These are phyloP conservation scores for Eumacrocentrus americanus DNA, from an alignment of 2,888 invertebrate genomes.

Conservation along the genomic window DNA sequence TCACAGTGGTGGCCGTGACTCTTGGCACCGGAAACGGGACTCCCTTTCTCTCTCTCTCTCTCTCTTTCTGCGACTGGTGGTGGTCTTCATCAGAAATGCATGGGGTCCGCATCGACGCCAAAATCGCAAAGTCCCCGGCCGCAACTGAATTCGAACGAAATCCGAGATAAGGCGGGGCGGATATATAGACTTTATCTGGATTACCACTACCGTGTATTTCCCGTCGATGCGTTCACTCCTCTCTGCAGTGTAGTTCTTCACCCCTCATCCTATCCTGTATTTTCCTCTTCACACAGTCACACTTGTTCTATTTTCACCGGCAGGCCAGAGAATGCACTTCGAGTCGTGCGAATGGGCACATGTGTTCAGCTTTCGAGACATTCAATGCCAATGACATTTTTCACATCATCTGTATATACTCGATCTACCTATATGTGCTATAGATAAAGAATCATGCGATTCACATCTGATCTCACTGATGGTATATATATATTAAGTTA, in stretches of 20 bases:
- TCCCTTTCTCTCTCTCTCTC: too few relatives aligned
- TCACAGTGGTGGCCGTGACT: slow-evolving; percentile 8
- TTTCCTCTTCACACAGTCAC: not conserved
- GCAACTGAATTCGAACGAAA: slow-evolving; percentile 21
- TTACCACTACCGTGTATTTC: slow-evolving; percentile 42
- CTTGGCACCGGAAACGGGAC: slow-evolving; percentile 4
- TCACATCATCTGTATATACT: not conserved
- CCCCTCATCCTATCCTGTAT: slow-evolving; percentile 12
- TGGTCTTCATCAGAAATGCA: slow-evolving; percentile 9
- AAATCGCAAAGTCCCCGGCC: slow-evolving; percentile 7
- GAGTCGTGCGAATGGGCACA: slow-evolving; percentile 50
- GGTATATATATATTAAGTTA: too few relatives aligned
- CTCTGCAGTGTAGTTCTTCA: not conserved
- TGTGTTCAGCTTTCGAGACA: slow-evolving; percentile 32
- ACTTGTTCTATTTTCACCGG: slow-evolving; percentile 25
- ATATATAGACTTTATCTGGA: slow-evolving; percentile 49
- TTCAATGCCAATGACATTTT: not conserved
- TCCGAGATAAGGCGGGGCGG: slow-evolving; percentile 25
- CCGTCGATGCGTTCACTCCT: slow-evolving; percentile 36
- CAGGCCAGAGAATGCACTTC: slow-evolving; percentile 41
- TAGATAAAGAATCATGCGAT: not conserved
- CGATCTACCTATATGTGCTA: not conserved
- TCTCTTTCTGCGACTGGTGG: not conserved
- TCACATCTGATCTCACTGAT: not conserved
- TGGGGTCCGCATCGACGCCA: slow-evolving; percentile 10